Evolutionary conservation across 2,888 invertebrate species (phyloP).

Genomic region (Eupithecia vulgata): DNA sequence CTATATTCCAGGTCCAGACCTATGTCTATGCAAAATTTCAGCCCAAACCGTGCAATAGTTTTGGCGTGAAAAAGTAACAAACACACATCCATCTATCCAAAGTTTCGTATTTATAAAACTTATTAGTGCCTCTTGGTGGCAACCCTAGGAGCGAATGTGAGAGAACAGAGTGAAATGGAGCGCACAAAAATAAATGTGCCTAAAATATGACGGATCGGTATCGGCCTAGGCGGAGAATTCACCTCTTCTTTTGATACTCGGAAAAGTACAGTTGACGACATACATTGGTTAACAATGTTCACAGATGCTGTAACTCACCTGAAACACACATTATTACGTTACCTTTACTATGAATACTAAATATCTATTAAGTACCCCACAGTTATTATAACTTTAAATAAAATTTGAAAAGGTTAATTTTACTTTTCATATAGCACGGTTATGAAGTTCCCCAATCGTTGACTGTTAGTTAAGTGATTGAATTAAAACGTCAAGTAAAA

Average conservation of each 20-base stretch:
- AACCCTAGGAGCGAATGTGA: slow-evolving; percentile 10
- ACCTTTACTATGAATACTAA: no score
- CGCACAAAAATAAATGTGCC: slow-evolving; percentile 23
- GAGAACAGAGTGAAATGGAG: slow-evolving; percentile 28
- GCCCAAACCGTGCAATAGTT: not conserved
- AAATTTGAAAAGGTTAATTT: no score
- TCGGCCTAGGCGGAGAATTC: slow-evolving; percentile 4
- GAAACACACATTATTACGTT: not conserved
- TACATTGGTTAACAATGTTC: not conserved
- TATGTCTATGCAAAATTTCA: no score
- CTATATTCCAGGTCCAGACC: no score
- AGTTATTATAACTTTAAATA: no score
- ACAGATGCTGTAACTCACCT: not conserved
- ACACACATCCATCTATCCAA: not conserved
- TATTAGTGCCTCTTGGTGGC: not conserved
- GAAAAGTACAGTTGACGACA: not conserved
- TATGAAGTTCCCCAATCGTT: not conserved
- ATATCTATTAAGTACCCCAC: no score
- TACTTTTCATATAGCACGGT: not conserved
- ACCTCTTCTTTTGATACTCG: not conserved
- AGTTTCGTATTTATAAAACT: not conserved
- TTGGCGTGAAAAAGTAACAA: not conserved
- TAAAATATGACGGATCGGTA: slow-evolving; percentile 35
- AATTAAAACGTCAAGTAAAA: no score
- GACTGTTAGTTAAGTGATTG: no score